phyloP scores from a whole-genome alignment of 2,113 vertebrate species.

The Isichthys henryi region DNA sequence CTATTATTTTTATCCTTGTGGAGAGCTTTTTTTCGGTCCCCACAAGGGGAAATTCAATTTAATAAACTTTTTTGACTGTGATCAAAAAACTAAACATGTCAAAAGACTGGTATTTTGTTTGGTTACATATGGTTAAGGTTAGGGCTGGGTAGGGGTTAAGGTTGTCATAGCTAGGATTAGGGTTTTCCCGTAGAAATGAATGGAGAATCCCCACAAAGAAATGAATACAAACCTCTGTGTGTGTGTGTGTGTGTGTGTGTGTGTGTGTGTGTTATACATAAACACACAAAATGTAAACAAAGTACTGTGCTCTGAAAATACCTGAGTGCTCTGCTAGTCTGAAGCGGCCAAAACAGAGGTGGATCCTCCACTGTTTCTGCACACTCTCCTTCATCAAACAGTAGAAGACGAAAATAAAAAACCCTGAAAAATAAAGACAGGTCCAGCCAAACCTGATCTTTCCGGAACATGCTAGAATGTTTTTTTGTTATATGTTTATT shows the following conservation, averaged over 20 bases:
- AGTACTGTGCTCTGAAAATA: slow-evolving; percentile 28
- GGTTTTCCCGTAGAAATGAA: not conserved
- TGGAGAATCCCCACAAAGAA: not conserved
- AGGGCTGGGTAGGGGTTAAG: too few species aligned
- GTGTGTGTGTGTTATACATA: not conserved
- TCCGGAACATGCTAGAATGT: not conserved
- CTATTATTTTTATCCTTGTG: not conserved
- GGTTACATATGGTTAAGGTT: too few species aligned
- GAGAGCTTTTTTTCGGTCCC: too few species aligned
- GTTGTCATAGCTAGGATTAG: not conserved
- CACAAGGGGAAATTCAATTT: not conserved
- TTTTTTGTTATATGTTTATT: not conserved
- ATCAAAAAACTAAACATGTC: not conserved
- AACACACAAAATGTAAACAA: not conserved
- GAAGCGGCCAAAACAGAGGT: slow-evolving; percentile 68
- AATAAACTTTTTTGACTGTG: not conserved
- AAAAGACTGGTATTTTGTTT: too few species aligned
- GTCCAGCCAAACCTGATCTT: not conserved
- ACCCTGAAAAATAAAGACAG: slow-evolving; percentile 53
- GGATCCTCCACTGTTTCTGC: slow-evolving; percentile 67
- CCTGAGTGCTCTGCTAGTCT: slow-evolving; percentile 63
- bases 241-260: not conserved
- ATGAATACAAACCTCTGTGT: not conserved
- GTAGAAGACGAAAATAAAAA: slow-evolving; percentile 85
- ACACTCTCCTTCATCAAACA: slow-evolving; percentile 84